Evolutionary conservation across 1,140 invertebrate species (phyloP), one percentile per base, ranked within the genome.

Genomic region (Euwallacea fornicatus): DNA sequence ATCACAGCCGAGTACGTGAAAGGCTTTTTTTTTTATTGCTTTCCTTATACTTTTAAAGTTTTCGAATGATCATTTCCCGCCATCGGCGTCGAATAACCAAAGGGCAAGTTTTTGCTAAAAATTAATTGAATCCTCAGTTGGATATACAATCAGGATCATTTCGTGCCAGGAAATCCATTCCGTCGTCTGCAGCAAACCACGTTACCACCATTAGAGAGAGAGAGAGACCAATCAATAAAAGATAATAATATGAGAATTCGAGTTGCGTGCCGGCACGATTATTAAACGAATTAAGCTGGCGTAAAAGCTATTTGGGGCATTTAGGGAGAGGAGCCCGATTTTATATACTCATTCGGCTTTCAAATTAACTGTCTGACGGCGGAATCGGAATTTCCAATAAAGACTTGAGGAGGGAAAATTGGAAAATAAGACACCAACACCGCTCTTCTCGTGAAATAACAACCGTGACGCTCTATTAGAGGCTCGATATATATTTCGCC

Each of bases 231-330:
- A 72, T 72, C 71, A 56, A 72, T 72, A 72, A 72, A 68, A 68
- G 71, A 67, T 72, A 72, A 72, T 72, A 72, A 72, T 68, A 68
- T 67, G 66, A 67, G 61, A 72, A 68, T 72, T 64, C 65, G 58
- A 56, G 66, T 74, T 74, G 70, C 73, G 70, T 74, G 73, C 73
- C 65, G 64, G 44, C 33, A 68, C 66, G 73, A 58, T 72, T 74
- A 74, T 74, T 74, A 74, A 74, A 72, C 66, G 69, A 72, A 74
- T 74, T 74, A 74, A 74, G 70, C 59, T 67, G 69, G 73, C 70
- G 73, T 74, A 74, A 74, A 74, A 74, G 73, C 73, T 74, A 74
- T 74, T 74, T 74, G 70, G 64, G 73, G 73, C 64, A 74, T 74
- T 74, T 74, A 74, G 61, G 66, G 73, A 46, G 66, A 63, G 61